Evolutionary conservation across 2,888 invertebrate species (phyloP).

Genomic region (Arctia plantaginis): DNA sequence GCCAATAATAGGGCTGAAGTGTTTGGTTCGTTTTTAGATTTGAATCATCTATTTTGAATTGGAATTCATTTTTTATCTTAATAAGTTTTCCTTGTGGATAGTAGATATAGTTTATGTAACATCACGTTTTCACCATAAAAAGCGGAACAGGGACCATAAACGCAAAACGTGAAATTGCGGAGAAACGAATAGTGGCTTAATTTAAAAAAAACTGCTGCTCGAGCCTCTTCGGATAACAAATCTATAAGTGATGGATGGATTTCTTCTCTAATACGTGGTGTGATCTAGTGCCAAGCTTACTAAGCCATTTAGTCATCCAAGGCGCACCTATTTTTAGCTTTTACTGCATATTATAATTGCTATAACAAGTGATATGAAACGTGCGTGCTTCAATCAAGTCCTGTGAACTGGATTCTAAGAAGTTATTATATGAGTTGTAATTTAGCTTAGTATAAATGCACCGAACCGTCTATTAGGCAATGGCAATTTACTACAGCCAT

Average conservation of each 20-base stretch:
- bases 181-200: too few species aligned
- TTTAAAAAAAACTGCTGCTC: not conserved
- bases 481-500: constrained; percentile 26
- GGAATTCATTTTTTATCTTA: too few species aligned
- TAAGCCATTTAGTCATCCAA: not conserved
- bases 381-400: constrained; percentile 21
- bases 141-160: too few species aligned
- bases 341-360: not conserved
- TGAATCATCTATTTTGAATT: too few species aligned
- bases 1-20: too few species aligned
- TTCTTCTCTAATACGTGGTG: not conserved
- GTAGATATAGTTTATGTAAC: too few species aligned
- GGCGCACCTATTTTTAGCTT: not conserved
- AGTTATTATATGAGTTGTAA: constrained; percentile 23
- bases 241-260: not conserved
- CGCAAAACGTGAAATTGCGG: too few species aligned
- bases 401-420: constrained; percentile 22
- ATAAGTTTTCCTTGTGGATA: too few species aligned
- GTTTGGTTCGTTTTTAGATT: too few species aligned
- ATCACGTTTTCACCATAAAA: too few species aligned
- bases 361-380: constrained; percentile 7
- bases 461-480: constrained; percentile 12
- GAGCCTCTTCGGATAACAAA: too few species aligned
- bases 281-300: too few species aligned
- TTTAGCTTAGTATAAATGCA: constrained; percentile 30